Base-by-base conservation (phyloP, 23 tunicate genomes). In the Diplosoma virens region DNA sequence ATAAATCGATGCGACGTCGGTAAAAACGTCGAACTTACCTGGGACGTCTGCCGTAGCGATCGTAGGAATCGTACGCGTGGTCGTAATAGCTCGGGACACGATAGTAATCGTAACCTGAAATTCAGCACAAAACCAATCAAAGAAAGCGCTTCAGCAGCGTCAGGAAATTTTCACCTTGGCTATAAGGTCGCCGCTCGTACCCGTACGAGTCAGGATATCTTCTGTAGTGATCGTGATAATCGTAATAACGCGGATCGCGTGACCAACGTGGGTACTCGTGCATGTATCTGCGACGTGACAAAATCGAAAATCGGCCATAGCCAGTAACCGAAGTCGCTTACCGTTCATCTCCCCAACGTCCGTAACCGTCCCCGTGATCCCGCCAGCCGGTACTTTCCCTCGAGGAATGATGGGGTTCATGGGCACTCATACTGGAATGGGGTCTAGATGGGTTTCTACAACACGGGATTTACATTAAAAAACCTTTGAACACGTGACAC, bases 401-500 rank as follows among this genome's bases (percentile, higher is more conserved):
- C 36, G 70, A 26, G 5, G 75, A 54, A 7, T 68, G 14, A 23
- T 26, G 23, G 4, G 54, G 27, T 3, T 37, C 55, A 25, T 53
- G 6, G 22, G 54, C 28, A 16, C 75, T 23, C 54, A 68, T 34
- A 37, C 75, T 35, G 7, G 55, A 41, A 68, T 68, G 75, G 37
- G 75, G 70, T 3, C 70, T 34, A 30, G 70, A 63, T 4, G 70
- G 37, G n/a, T 6, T 29, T 16, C 70, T 63, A 6, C 5, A 27
- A 9, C 14, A 45, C 16, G 11, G 52, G 16, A 9, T 11, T 45
- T 11, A 9, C 16, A 45, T 11, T 45, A 16, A 45, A n/a, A n/a
- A n/a, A n/a, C n/a, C n/a, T n/a, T n/a, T n/a, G n/a, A n/a, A n/a
- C n/a, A n/a, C n/a, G n/a, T n/a, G n/a, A n/a, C n/a, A n/a, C n/a